phyloP scores from a whole-genome alignment of 2,797 vertebrate genomes.

The Pangasius sanitwongsei region DNA sequence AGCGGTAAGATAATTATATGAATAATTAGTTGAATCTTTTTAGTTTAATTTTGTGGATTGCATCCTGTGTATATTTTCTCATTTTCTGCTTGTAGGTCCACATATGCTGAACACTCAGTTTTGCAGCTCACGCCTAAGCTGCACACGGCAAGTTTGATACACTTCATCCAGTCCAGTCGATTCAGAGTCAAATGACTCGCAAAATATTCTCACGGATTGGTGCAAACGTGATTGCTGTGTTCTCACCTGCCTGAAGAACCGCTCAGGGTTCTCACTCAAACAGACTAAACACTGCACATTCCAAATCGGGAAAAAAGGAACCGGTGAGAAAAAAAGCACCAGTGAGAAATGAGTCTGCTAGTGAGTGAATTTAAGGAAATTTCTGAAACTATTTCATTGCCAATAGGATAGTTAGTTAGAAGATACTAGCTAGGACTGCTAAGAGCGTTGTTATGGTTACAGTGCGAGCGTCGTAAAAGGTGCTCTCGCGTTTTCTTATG shows the following conservation, averaged over 20 bases:
- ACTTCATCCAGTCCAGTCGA: neutral
- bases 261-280: neutral
- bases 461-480: neutral
- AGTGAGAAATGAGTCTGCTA: neutral
- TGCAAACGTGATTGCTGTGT: no score
- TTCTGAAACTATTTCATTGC: neutral
- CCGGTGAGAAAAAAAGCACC: neutral
- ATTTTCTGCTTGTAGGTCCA: neutral
- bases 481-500: neutral
- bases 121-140: neutral
- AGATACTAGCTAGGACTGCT: neutral
- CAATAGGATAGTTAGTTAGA: neutral
- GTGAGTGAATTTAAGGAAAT: neutral
- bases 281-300: neutral
- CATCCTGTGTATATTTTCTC: neutral
- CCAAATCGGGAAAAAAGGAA: neutral
- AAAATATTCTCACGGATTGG: neutral
- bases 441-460: no score
- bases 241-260: neutral
- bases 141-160: neutral
- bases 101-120: neutral
- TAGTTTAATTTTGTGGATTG: neutral
- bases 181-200: neutral
- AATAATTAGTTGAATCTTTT: neutral
- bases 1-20: neutral